Evolutionary conservation across 2,113 vertebrate species (phyloP), one percentile per base, ranked within the genome.

Genomic region (Onychorhynchus coronatus): DNA sequence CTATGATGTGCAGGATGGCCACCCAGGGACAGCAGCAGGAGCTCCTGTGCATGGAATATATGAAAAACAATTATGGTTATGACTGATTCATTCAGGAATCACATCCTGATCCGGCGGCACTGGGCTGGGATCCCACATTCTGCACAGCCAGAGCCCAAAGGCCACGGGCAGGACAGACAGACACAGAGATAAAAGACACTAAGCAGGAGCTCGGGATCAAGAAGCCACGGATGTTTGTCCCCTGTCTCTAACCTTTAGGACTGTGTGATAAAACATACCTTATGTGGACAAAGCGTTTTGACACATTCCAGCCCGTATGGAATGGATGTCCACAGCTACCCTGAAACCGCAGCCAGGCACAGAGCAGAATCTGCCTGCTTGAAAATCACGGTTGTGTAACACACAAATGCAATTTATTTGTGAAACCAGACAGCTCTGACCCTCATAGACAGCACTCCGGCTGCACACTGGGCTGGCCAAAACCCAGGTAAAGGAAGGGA

Each of bases 51-150:
- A 0, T 10, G 11, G 28, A 92, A 78, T 18, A 49, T 0, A 49
- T 0, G 1, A n/a, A 62, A 85, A 55, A 5, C 37, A 46, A 33
- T 20, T 9, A 30, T 37, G 19, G 53, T 12, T 82, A 13, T 1
- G 20, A 83, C 31, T 7, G 61, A 85, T 67, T 55, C 27, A n/a
- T 50, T 63, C 82, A 88, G 7, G 71, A 89, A 67, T 33, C 63
- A 21, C n/a, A 46, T 39, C 67, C 16, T 1, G 4, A 35, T 20
- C 33, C 0, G 2, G 46, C 8, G 1, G 77, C 0, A 4, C 58
- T 28, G 23, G 31, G 44, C 3, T 3, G 1, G 73, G 59, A 62
- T 28, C 53, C 22, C 3, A 3, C 67, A 28, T 5, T 58, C 56
- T 14, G 66, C 7, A 58, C 8, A 65, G 58, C 31, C 74, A 44